Evolutionary conservation across 2,888 invertebrate species (phyloP).

Genomic region (Noctua janthina): DNA sequence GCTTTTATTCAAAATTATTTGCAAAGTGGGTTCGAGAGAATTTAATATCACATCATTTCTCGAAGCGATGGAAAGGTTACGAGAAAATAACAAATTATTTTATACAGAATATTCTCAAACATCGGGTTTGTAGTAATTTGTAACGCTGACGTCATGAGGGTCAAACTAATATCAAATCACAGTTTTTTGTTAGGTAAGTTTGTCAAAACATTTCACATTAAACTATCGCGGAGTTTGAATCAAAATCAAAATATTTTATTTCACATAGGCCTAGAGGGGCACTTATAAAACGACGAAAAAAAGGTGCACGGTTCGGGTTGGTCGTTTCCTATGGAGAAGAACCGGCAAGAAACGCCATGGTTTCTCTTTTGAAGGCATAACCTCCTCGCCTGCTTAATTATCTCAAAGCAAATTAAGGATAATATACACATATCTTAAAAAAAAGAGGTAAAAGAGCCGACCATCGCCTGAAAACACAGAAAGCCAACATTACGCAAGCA

Average conservation of each 20-base stretch:
- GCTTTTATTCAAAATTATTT: neutral
- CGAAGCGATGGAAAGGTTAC: neutral
- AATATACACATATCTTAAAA: neutral
- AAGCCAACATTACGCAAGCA: neutral
- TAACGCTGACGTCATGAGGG: neutral
- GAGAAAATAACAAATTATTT: neutral
- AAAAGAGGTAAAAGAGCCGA: neutral
- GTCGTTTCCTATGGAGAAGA: too few relatives aligned
- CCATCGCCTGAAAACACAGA: neutral
- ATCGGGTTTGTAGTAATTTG: neutral
- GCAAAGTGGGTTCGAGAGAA: neutral
- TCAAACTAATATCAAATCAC: neutral
- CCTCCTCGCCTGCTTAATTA: neutral
- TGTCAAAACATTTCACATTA: neutral
- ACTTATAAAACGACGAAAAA: too few relatives aligned
- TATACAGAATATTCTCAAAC: neutral
- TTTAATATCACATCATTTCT: constrained; percentile 11
- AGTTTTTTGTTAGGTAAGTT: neutral
- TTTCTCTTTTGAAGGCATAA: too few relatives aligned
- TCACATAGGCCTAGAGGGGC: too few relatives aligned
- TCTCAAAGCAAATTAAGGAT: neutral
- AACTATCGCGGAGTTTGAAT: neutral
- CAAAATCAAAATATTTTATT: too few relatives aligned
- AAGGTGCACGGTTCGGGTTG: too few relatives aligned
- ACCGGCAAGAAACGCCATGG: too few relatives aligned